phyloP scores from a whole-genome alignment of 1,140 invertebrate species.

The Cephus cinctus region DNA sequence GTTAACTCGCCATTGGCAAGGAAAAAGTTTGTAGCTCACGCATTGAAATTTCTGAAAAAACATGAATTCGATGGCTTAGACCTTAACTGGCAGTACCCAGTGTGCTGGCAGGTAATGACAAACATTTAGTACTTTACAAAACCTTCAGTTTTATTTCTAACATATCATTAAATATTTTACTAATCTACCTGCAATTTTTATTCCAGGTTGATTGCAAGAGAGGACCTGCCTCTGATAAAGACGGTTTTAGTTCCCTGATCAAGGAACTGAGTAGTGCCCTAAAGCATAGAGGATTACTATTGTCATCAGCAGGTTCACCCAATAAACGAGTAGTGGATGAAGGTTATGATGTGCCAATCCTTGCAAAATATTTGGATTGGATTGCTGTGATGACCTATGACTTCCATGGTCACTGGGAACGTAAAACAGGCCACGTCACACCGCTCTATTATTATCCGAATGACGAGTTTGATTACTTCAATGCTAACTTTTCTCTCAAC shows the following conservation, averaged over 20 bases:
- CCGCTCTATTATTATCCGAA: conserved; percentile 73
- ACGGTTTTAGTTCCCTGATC: conserved; percentile 56
- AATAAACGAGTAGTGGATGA: conserved; percentile 56
- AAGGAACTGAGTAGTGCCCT: conserved; percentile 61
- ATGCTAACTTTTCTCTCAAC: conserved; percentile 78
- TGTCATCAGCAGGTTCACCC: conserved; percentile 62
- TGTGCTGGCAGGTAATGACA: conserved; percentile 63
- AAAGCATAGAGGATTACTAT: conserved; percentile 51
- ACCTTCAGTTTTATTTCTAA: background rate
- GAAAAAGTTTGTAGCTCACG: conserved; percentile 67
- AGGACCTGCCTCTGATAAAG: conserved; percentile 60
- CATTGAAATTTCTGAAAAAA: conserved; percentile 70
- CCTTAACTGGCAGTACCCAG: conserved; percentile 71
- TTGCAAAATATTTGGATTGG: conserved; percentile 77
- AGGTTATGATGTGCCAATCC: conserved; percentile 72
- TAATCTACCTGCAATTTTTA: conserved; percentile 16
- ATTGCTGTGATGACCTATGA: conserved; percentile 87
- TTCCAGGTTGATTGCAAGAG: conserved; percentile 59
- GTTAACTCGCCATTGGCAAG: conserved; percentile 71
- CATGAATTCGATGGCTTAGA: conserved; percentile 80
- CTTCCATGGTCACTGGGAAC: conserved; percentile 84
- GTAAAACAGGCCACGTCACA: conserved; percentile 77
- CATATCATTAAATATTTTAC: conserved; percentile 9
- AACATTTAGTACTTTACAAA: conserved; percentile 4
- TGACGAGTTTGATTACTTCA: conserved; percentile 70